Conservation (phyloP, 1,140 invertebrate species). For the Neomicropteryx cornuta region DNA sequence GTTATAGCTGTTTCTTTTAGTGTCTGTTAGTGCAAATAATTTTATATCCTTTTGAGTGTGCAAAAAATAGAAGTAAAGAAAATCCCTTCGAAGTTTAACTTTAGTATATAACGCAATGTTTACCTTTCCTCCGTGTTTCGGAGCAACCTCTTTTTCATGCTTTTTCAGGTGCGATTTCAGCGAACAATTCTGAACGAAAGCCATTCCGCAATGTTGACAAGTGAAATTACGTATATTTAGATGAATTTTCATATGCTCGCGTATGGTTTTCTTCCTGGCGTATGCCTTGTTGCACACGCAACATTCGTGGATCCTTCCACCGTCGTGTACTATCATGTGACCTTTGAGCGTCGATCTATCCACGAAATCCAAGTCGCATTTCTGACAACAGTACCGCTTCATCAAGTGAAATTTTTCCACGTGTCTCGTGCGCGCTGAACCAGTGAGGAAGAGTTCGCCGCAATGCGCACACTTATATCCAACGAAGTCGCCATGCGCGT, state of each 20-base stretch:
- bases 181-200: constrained; percentile 31
- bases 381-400: constrained; percentile 27
- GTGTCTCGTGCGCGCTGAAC: too few relatives aligned
- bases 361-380: constrained; percentile 27
- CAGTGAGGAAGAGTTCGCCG: too few relatives aligned
- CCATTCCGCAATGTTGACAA: constrained; percentile 31
- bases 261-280: constrained; percentile 37
- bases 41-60: too few relatives aligned
- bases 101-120: too few relatives aligned
- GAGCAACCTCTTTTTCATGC: not conserved
- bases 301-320: constrained; percentile 26
- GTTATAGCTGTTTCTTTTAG: too few relatives aligned
- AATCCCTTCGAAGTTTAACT: too few relatives aligned
- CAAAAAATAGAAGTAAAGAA: too few relatives aligned
- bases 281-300: constrained; percentile 37
- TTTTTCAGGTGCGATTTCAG: constrained; percentile 25
- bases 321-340: constrained; percentile 30
- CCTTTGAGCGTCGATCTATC: constrained; percentile 26
- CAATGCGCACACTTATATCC: constrained; percentile 27
- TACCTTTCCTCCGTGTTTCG: too few relatives aligned
- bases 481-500: constrained; percentile 27
- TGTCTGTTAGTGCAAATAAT: too few relatives aligned
- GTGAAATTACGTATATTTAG: constrained; percentile 30
- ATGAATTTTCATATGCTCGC: constrained; percentile 38
- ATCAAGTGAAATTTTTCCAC: constrained; percentile 31